These are phyloP conservation scores for Drosophila emarginata DNA, from an alignment of 2,888 invertebrate genomes.

Conservation along the genomic window DNA sequence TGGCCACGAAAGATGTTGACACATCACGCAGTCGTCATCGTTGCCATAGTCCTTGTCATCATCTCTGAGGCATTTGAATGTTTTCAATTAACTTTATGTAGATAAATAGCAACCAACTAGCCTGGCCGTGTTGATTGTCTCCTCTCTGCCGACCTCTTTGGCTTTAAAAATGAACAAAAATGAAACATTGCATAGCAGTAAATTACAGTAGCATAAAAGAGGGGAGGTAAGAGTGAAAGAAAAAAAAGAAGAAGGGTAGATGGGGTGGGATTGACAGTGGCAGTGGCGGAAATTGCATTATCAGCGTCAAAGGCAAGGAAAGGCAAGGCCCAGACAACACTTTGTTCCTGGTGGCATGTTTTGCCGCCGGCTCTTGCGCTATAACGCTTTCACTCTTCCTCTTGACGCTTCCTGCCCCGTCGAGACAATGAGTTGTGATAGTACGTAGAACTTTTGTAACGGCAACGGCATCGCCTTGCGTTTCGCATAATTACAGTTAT, in stretches of 20 bases:
- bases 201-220: constrained; percentile 44
- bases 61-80: constrained; percentile 58
- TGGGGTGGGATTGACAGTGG: constrained; percentile 18
- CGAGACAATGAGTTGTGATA: constrained; percentile 71
- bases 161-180: constrained; percentile 51
- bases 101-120: constrained; percentile 54
- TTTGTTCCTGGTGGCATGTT: constrained; percentile 39
- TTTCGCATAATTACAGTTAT: constrained; percentile 62
- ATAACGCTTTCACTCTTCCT: constrained; percentile 50
- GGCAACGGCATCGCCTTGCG: constrained; percentile 56
- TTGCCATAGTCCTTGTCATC: not conserved
- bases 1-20: constrained; percentile 72
- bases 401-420: constrained; percentile 60
- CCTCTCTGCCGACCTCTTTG: constrained; percentile 22
- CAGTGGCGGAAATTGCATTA: constrained; percentile 79
- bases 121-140: constrained; percentile 42
- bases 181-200: constrained; percentile 78
- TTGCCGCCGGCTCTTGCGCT: constrained; percentile 56
- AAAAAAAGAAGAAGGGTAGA: not conserved
- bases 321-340: constrained; percentile 23
- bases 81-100: constrained; percentile 72
- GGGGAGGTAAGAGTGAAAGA: not conserved
- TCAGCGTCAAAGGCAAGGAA: constrained; percentile 76
- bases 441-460: constrained; percentile 48
- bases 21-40: constrained; percentile 68